Conservation (phyloP, 30 jellyfish, hydroid and myxozoan genomes). For the Turritopsis rubra region DNA sequence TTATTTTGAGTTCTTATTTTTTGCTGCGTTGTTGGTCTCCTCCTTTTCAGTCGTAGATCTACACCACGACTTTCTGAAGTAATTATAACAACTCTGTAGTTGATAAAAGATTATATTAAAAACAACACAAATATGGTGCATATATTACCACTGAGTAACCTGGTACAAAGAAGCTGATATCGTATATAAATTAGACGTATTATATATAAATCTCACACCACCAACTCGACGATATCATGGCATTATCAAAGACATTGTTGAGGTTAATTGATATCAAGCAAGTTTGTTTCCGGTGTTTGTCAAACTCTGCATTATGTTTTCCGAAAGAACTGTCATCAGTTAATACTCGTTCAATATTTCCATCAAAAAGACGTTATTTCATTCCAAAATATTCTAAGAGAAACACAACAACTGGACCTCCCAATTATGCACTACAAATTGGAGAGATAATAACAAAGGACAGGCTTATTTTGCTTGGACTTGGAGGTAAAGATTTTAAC, state of each 20-base stretch:
- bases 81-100: too few relatives aligned
- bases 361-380: not conserved
- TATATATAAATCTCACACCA: not conserved
- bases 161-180: not conserved
- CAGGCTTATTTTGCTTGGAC: conserved; percentile 28
- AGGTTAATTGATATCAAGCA: not conserved
- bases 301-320: not conserved
- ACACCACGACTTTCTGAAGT: too few relatives aligned
- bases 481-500: not conserved
- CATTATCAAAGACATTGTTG: conserved; percentile 9
- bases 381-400: conserved; percentile 1
- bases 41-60: too few relatives aligned
- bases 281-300: not conserved
- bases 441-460: conserved; percentile 7
- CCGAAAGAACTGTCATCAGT: not conserved
- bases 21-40: too few relatives aligned
- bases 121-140: not conserved
- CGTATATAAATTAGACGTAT: too few relatives aligned
- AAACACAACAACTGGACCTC: not conserved
- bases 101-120: too few relatives aligned
- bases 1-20: too few relatives aligned
- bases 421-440: not conserved
- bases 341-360: not conserved
- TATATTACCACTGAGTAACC: not conserved
- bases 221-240: too few relatives aligned